Conservation (phyloP, 2,113 vertebrate species). For the Salvelinus alpinus region DNA sequence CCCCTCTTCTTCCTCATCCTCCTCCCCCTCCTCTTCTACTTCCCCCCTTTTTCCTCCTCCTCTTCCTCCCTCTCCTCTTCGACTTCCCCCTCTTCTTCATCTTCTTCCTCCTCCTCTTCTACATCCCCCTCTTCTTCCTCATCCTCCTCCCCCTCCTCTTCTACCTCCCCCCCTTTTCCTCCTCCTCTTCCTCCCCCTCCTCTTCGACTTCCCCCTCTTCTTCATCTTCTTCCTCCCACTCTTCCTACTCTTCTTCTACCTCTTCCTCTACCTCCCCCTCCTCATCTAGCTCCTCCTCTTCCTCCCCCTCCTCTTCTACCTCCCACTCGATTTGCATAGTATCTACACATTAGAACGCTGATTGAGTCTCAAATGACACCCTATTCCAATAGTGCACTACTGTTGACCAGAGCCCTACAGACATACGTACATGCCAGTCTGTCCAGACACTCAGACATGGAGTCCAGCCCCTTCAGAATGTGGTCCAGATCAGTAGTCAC, state of each 20-base stretch:
- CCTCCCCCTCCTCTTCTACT: neutral
- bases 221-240: neutral
- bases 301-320: neutral
- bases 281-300: neutral
- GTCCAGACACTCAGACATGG: neutral
- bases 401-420: too few species aligned
- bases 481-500: too few species aligned
- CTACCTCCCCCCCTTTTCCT: slow-evolving; percentile 9
- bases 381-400: too few species aligned
- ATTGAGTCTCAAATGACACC: too few species aligned
- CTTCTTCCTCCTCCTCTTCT: neutral
- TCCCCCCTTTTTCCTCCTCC: neutral
- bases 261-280: neutral
- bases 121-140: neutral
- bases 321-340: too few species aligned
- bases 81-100: too few species aligned
- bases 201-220: neutral
- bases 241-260: too few species aligned
- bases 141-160: neutral
- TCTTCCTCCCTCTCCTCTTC: neutral
- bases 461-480: too few species aligned
- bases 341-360: too few species aligned
- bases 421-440: neutral
- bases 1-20: too few species aligned
- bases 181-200: neutral